Base-by-base conservation (phyloP, 2,888 invertebrate genomes). In the Patella caerulea region DNA sequence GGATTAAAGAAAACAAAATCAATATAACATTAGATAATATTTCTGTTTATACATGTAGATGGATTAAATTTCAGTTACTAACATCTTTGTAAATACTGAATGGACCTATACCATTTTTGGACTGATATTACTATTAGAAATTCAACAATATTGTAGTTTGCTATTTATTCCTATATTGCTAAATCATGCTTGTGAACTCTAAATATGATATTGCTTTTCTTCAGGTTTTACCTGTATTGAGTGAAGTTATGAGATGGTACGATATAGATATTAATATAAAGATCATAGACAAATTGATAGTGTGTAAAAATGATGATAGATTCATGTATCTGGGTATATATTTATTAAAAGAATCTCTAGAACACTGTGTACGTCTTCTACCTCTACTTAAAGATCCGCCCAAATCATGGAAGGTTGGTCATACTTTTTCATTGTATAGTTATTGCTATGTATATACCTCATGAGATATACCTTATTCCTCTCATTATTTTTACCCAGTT, bases 201-300 rank as follows among this genome's bases (percentile, higher is more conserved):
- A 45, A 45, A 45, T 45, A 45, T 45, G 45, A 15, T 71, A 14
- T 75, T n/a, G 75, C 1, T 65, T 69, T 76, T 52, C 15, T 17
- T 2, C 81, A 90, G 90, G 85, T 89, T 19, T 79, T 90, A 70
- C 90, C 90, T 3, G 87, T 87, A 74, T 78, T 90, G 52, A 87
- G 87, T 7, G 90, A 90, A 78, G 88, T 90, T 7, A 86, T 90
- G n/a, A 82, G 90, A 75, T 90, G 90, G 90, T 90, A 85, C 79
- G 87, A 89, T 81, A 86, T 88, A 76, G 81, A 81, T 15, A 79
- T 90, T n/a, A 75, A 90, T 59, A 86, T 86, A 73, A 81, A 83
- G 9, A 78, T 90, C 29, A 87, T 87, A 86, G 45, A 45, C 7
- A 83, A 83, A 69, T 82, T 80, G 29, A 84, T 87, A 76, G 82